These are phyloP conservation scores for Ostrea edulis DNA, from an alignment of 1,140 invertebrate species.

Conservation along the genomic window DNA sequence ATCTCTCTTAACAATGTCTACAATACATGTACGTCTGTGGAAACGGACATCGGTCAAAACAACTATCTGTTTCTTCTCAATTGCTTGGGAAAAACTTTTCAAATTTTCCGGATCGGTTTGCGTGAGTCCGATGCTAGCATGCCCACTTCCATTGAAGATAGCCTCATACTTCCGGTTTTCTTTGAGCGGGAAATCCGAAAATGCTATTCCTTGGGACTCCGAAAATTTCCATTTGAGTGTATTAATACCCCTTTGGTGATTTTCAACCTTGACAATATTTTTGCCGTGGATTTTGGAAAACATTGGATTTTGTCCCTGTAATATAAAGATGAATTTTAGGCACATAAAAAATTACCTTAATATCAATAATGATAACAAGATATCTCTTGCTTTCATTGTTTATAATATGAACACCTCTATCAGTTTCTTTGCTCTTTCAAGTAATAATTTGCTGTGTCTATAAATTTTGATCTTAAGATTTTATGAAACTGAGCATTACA, in stretches of 20 bases:
- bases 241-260: not conserved
- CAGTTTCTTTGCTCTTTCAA: too few relatives aligned
- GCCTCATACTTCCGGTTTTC: not conserved
- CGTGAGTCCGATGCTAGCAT: not conserved
- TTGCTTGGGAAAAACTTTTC: not conserved
- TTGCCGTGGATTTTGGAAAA: not conserved
- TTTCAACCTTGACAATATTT: not conserved
- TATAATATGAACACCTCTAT: too few relatives aligned
- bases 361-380: too few relatives aligned
- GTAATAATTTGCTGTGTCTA: too few relatives aligned
- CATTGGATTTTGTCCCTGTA: not conserved
- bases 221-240: conserved; percentile 3
- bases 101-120: not conserved
- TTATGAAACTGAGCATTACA: too few relatives aligned
- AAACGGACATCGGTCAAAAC: not conserved
- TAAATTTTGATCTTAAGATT: too few relatives aligned
- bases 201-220: not conserved
- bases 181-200: not conserved
- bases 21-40: not conserved
- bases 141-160: conserved; percentile 1
- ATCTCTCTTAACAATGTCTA: not conserved
- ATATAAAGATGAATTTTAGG: not conserved
- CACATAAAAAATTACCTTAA: too few relatives aligned
- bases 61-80: not conserved
- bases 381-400: too few relatives aligned